Evolutionary conservation across 2,113 vertebrate species (phyloP).

Genomic region (Gymnocephalus cernua): DNA sequence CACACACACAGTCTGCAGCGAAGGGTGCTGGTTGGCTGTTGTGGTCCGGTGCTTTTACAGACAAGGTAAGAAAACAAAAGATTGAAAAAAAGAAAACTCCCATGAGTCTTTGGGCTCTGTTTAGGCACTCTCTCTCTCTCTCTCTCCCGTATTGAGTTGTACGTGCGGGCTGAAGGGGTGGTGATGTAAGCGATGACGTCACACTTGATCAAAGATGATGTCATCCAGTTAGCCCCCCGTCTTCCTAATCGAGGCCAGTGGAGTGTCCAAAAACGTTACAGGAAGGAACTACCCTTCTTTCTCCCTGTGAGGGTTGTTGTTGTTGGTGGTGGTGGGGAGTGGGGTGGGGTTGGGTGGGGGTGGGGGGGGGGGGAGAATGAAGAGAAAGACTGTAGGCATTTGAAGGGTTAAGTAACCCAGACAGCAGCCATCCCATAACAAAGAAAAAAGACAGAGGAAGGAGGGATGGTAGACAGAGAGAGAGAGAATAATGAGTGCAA

Average conservation of each 20-base stretch:
- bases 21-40: constrained; percentile 33
- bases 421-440: constrained; percentile 15
- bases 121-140: constrained; percentile 2
- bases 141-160: background rate
- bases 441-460: background rate
- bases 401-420: background rate
- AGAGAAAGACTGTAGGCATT: constrained; percentile 11
- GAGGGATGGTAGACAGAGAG: background rate
- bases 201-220: constrained; percentile 21
- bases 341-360: background rate
- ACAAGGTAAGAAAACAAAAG: constrained; percentile 21
- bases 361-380: background rate
- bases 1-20: constrained; percentile 38
- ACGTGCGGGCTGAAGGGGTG: background rate
- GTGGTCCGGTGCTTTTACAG: constrained; percentile 39
- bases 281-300: background rate
- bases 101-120: constrained; percentile 62
- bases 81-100: constrained; percentile 22
- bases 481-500: constrained; percentile 23
- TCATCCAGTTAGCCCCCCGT: background rate
- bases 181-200: constrained; percentile 25
- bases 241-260: constrained; percentile 48
- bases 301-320: constrained; percentile 3
- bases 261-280: constrained; percentile 9
- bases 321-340: background rate